Conservation (phyloP, 2,888 invertebrate species). For the Drosophila borealis region DNA sequence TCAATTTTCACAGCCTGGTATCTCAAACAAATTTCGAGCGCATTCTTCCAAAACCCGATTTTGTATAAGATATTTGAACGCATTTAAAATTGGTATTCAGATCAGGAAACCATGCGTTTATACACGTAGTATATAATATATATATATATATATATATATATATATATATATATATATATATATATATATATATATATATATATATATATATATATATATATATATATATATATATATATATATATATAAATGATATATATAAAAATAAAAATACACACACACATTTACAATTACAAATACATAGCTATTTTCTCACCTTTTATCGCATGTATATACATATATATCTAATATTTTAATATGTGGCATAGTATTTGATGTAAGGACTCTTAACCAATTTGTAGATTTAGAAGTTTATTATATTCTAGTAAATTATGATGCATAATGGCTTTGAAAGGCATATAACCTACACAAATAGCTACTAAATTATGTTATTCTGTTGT, state of each 20-base stretch:
- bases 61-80: background rate
- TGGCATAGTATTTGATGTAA: constrained; percentile 10
- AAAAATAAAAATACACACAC: constrained; percentile 2
- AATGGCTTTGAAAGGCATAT: constrained; percentile 9
- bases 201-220: background rate
- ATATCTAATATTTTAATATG: constrained; percentile 21
- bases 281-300: background rate
- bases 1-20: background rate
- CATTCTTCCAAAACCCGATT: background rate
- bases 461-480: background rate
- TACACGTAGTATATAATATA: background rate
- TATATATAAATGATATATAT: background rate
- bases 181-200: constrained; percentile 1
- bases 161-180: constrained; percentile 4
- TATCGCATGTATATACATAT: constrained; percentile 11
- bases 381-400: constrained; percentile 4
- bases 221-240: background rate
- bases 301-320: constrained; percentile 4
- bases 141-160: background rate
- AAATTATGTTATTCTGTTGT: constrained; percentile 6
- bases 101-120: constrained; percentile 1
- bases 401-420: constrained; percentile 8
- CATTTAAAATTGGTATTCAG: background rate
- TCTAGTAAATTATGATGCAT: constrained; percentile 15
- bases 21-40: background rate